Conservation (phyloP, 92 coral and sea anemone species). For the Porites rus region DNA sequence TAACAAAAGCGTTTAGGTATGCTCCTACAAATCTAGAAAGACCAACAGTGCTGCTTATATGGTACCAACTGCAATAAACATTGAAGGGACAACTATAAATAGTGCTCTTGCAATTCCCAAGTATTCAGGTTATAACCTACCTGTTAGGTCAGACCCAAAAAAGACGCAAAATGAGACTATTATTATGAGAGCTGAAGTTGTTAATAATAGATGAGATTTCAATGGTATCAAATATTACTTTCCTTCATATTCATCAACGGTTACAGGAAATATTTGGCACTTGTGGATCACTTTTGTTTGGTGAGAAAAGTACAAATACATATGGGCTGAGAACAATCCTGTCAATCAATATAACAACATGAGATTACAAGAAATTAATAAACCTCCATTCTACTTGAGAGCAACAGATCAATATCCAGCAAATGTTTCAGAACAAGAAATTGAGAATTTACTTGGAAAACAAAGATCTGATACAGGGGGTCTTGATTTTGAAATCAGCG, state of each 20-base stretch:
- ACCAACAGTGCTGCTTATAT: slow-evolving; percentile 60
- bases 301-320: slow-evolving; percentile 56
- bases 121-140: slow-evolving; percentile 31
- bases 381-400: slow-evolving; percentile 51
- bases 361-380: slow-evolving; percentile 33
- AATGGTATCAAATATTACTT: slow-evolving; percentile 56
- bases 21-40: slow-evolving; percentile 40
- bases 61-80: slow-evolving; percentile 63
- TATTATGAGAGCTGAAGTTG: slow-evolving; percentile 52
- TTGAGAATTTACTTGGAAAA: slow-evolving; percentile 62
- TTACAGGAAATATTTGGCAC: slow-evolving; percentile 52
- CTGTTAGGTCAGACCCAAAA: slow-evolving; percentile 56
- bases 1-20: slow-evolving; percentile 52
- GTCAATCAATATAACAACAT: slow-evolving; percentile 39
- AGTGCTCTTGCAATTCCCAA: slow-evolving; percentile 47
- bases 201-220: slow-evolving; percentile 70
- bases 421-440: slow-evolving; percentile 58
- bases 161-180: slow-evolving; percentile 54
- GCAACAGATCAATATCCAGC: slow-evolving; percentile 67
- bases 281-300: slow-evolving; percentile 43
- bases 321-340: slow-evolving; percentile 68
- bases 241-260: slow-evolving; percentile 62
- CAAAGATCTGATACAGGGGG: slow-evolving; percentile 75
- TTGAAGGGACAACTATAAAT: slow-evolving; percentile 33
- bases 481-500: slow-evolving; percentile 58